Conservation (phyloP, 2,113 vertebrate species). For the Lota lota region DNA sequence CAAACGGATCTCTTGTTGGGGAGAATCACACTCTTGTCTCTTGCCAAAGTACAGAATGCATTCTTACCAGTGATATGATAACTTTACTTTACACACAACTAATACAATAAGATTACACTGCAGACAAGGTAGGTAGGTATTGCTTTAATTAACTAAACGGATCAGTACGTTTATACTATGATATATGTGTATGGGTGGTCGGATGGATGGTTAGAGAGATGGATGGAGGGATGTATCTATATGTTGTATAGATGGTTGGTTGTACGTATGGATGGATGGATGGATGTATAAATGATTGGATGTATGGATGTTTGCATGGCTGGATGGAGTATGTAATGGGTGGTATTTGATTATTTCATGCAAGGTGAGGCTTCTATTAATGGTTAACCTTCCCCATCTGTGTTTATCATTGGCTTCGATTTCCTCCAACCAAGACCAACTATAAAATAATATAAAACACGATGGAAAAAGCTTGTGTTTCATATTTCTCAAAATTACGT, state of each 20-base stretch:
- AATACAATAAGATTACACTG: too few species aligned
- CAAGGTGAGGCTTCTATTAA: slow-evolving; percentile 10
- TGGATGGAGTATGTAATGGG: too few species aligned
- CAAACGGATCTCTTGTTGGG: too few species aligned
- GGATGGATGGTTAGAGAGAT: slow-evolving; percentile 4
- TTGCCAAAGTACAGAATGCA: too few species aligned
- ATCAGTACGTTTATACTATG: too few species aligned
- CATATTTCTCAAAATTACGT: slow-evolving; percentile 38
- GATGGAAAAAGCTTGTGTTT: slow-evolving; percentile 44
- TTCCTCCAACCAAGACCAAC: slow-evolving; percentile 36
- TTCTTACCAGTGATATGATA: too few species aligned
- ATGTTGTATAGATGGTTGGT: slow-evolving; percentile 10
- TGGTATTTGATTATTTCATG: too few species aligned
- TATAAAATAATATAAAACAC: slow-evolving; percentile 43
- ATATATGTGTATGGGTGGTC: too few species aligned
- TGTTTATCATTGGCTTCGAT: slow-evolving; percentile 29
- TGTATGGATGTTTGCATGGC: background rate
- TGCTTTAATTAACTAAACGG: too few species aligned
- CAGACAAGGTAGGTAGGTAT: too few species aligned
- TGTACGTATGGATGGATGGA: background rate
- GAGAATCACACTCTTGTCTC: too few species aligned
- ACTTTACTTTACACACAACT: too few species aligned
- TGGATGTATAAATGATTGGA: slow-evolving; percentile 10
- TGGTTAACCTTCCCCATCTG: slow-evolving; percentile 35
- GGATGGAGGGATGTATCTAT: background rate